Base-by-base conservation (phyloP, 1,140 invertebrate genomes). In the Aphaenogaster ashmeadi region DNA sequence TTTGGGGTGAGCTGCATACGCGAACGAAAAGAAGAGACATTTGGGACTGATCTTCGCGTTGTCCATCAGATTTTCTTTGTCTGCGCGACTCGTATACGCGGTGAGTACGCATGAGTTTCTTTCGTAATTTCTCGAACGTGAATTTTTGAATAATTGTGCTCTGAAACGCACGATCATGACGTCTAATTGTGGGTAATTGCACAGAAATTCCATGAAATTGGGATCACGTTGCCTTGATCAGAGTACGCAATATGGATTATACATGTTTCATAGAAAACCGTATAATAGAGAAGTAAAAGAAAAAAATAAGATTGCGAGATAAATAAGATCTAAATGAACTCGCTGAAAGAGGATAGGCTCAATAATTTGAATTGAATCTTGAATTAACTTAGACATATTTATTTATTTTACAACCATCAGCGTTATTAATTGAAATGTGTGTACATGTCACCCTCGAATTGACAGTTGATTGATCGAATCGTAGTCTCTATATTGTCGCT, bases 141-240 rank as follows among this genome's bases (percentile, higher is more conserved):
- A 72, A 71, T 67, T 67, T 27, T 69, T 36, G 33, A 67, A 36
- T 54, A n/a, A 71, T 81, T 56, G 38, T 36, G 75, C 38, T 81
- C n/a, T 71, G 47, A 71, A 56, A 81, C 36, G 50, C 64, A 27
- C 52, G 44, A 71, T 47, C 38, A 44, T 69, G 36, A 69, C 11
- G 38, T 13, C 11, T 66, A 81, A 71, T 81, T 69, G 36, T 5
- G 36, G 47, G 13, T 69, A 54, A 81, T 81, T 81, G 62, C 38
- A 15, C 15, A 21, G 44, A 50, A 47, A 66, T 79, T 77, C 11
- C 3, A 11, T 13, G 54, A 27, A 60, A 77, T 77, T 60, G 21
- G 8, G 21, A 60, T 77, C 36, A 38, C 33, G 27, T 8, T 4
- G 44, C 21, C 41, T 77, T n/a, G 38, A 58, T 77, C 74, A 13